Percentiles rank a stretch among this genome's conserved stretches.
phyloP scores from a whole-genome alignment of 1,140 invertebrate genomes.

The Pararge aegeria region DNA sequence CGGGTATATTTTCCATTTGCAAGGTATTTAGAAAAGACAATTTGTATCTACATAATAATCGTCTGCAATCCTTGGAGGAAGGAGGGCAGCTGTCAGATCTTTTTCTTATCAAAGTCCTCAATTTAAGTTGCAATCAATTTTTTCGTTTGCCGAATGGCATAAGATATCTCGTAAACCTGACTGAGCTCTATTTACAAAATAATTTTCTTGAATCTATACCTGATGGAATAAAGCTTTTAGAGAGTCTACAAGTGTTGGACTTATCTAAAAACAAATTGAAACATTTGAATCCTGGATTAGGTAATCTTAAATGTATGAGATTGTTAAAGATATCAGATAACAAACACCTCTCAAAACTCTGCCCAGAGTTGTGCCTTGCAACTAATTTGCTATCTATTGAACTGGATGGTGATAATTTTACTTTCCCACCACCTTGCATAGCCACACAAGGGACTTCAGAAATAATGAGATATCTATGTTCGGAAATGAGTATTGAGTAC shows the following conservation, averaged over 20 bases:
- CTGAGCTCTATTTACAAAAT: conserved; percentile 84
- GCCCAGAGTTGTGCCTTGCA: conserved; percentile 82
- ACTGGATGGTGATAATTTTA: conserved; percentile 82
- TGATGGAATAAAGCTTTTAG: conserved; percentile 82
- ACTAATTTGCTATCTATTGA: conserved; percentile 80
- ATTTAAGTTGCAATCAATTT: conserved; percentile 87
- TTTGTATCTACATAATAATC: conserved; percentile 84
- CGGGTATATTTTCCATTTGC: conserved; percentile 88
- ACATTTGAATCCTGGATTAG: conserved; percentile 82
- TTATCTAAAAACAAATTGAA: conserved; percentile 86
- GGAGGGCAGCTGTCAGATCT: conserved; percentile 87
- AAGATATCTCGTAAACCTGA: conserved; percentile 81
- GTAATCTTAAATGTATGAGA: conserved; percentile 81
- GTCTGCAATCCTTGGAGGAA: conserved; percentile 83
- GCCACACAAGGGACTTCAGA: conserved; percentile 80
- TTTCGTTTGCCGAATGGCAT: conserved; percentile 82
- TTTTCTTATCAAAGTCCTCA: conserved; percentile 83
- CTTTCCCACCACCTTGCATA: conserved; percentile 83
- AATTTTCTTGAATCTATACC: conserved; percentile 85
- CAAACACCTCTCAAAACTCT: conserved; percentile 80
- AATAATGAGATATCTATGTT: conserved; percentile 85
- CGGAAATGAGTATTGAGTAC: conserved; percentile 70
- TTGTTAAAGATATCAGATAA: conserved; percentile 82
- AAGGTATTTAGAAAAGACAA: conserved; percentile 88
- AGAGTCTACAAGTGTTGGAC: conserved; percentile 84